A percentile compares a stretch with the other conserved stretches of the same genome.
Conservation (phyloP, 2,888 invertebrate genomes). For the Allacma fusca region DNA sequence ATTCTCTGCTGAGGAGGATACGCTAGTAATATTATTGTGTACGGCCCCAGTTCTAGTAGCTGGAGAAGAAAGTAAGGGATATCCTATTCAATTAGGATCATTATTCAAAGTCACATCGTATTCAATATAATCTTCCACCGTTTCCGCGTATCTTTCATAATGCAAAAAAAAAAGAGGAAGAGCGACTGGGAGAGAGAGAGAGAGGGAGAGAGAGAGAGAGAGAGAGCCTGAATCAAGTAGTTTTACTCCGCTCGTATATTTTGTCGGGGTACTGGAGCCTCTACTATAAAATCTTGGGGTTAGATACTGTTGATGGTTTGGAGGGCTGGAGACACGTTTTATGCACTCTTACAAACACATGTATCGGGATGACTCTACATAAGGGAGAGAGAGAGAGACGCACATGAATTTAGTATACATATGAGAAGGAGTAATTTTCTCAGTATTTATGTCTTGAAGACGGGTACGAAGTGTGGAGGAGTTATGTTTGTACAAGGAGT, state of each 20-base stretch:
- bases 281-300: too few species aligned
- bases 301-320: too few species aligned
- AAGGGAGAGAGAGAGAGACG: too few species aligned
- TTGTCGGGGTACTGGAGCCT: too few species aligned
- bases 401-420: too few species aligned
- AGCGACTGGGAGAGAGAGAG: neutral
- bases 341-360: too few species aligned
- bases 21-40: neutral
- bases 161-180: constrained; percentile 13
- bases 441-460: too few species aligned
- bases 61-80: constrained; percentile 46
- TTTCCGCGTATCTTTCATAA: constrained; percentile 47
- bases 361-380: too few species aligned
- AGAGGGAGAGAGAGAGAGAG: neutral
- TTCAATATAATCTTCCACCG: constrained; percentile 50
- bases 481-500: neutral
- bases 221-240: constrained; percentile 20
- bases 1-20: neutral
- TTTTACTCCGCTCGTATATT: constrained; percentile 16
- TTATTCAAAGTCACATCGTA: constrained; percentile 52
- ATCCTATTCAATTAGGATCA: constrained; percentile 53
- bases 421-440: too few species aligned
- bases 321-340: too few species aligned
- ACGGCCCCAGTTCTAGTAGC: neutral
- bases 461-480: neutral